Evolutionary conservation across 2,888 invertebrate genomes (phyloP), one percentile per base, ranked within the genome.

Genomic region (Hipparchia semele): DNA sequence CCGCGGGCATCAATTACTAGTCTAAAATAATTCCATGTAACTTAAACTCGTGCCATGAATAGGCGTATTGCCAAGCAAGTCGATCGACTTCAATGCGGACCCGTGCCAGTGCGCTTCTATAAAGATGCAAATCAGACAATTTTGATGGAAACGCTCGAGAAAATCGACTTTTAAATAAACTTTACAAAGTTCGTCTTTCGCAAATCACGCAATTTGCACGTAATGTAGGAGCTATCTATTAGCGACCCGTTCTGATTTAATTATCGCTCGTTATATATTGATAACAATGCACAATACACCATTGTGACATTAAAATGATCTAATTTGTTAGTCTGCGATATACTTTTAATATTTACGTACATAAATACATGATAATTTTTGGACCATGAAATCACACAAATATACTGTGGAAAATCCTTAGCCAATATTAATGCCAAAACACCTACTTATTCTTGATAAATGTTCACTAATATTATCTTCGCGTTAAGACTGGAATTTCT

Each of bases 21-120:
- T 53, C 65, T 33, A 12, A 33, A 10, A 13, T 64, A 23, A 9
- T 53, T 33, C 51, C 65, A 49, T 49, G 62, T 64, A 33, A 39
- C 39, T 39, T 5, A 39, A 51, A 10, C 39, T 60, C 33, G 59
- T 53, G 5, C 33, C 53, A 51, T 23, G 51, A 49, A 23, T 53
- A 65, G 65, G 65, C 65, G 53, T 33, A 33, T 13, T 65, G 53
- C 65, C 65, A 65, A 65, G 12, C 33, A 53, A 64, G 64, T 64
- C 6, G 53, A 65, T 65, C 33, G 65, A 53, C 12, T 65, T 53
- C 53, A 53, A 9, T 65, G 53, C 65, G 65, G 39, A 51, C 33
- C 6, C 33, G 51, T 65, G 65, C 65, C 65, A 65, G 53, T 53
- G 65, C 33, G 65, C 65, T 53, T 65, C 46, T 49, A 62, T 65